Conservation (phyloP, 2,113 vertebrate genomes). For the Otus sunia region DNA sequence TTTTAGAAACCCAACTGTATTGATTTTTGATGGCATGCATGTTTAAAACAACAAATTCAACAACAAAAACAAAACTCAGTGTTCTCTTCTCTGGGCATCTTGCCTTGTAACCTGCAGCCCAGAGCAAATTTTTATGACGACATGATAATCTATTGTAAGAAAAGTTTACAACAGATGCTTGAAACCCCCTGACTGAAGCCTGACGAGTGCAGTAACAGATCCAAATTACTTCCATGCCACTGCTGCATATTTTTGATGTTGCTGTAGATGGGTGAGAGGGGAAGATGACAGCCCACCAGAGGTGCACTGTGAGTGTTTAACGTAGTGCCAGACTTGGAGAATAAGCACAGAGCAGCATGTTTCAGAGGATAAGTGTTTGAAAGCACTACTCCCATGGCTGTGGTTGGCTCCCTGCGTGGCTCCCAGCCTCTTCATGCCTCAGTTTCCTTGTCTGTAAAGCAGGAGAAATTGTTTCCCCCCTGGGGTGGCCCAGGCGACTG, state of each 20-base stretch:
- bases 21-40: not conserved
- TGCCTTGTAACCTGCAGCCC: conserved; percentile 30
- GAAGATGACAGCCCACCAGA: conserved; percentile 3
- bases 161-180: conserved; percentile 49
- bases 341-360: not conserved
- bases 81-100: not conserved
- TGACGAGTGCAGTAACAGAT: not conserved
- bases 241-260: conserved; percentile 13
- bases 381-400: not conserved
- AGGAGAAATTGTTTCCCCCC: not conserved
- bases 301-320: not conserved
- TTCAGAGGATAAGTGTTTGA: not conserved
- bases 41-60: conserved; percentile 7
- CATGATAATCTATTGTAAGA: conserved; percentile 33
- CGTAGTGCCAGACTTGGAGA: not conserved
- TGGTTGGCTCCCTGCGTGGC: not conserved
- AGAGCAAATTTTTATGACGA: conserved; percentile 7
- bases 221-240: conserved; percentile 37
- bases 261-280: not conserved
- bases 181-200: not conserved
- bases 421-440: not conserved
- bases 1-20: not conserved
- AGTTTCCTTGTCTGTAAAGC: not conserved
- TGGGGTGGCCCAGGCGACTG: not conserved
- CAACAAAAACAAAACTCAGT: not conserved